phyloP scores from a whole-genome alignment of 2,113 vertebrate species.

The Ctenomys sociabilis region DNA sequence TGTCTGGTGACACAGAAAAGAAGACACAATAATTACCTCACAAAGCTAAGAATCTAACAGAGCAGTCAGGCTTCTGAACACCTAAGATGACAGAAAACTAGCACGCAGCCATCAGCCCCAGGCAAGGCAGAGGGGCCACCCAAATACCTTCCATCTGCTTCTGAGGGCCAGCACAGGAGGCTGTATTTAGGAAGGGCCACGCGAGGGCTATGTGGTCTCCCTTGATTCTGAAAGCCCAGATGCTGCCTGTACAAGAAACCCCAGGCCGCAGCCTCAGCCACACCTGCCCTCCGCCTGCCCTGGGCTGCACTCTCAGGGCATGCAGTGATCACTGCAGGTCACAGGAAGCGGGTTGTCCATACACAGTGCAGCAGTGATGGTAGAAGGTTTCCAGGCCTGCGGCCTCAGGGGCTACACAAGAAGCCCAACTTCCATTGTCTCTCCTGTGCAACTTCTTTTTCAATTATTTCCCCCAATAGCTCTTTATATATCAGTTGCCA shows the following conservation, averaged over 20 bases:
- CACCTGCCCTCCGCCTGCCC: rapidly evolving
- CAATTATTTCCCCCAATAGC: background rate
- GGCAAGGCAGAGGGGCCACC: background rate
- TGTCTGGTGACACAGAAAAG: background rate
- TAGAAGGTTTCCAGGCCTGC: rapidly evolving
- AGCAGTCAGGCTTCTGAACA: background rate
- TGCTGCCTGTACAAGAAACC: background rate
- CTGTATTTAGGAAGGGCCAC: rapidly evolving
- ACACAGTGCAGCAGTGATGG: rapidly evolving
- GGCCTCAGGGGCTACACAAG: rapidly evolving
- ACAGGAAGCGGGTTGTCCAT: background rate
- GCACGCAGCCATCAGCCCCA: rapidly evolving
- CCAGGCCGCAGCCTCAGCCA: background rate
- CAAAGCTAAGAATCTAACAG: rapidly evolving
- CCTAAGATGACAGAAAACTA: too few relatives aligned
- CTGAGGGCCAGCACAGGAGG: background rate
- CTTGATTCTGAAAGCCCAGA: background rate
- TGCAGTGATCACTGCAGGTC: background rate
- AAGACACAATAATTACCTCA: background rate
- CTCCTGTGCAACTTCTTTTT: background rate
- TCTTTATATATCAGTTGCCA: background rate
- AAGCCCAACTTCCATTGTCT: background rate
- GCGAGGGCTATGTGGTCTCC: rapidly evolving
- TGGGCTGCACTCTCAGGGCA: rapidly evolving
- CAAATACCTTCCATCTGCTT: rapidly evolving